Conservation (phyloP, 2,888 invertebrate species). For the Chloromyia formosa region DNA sequence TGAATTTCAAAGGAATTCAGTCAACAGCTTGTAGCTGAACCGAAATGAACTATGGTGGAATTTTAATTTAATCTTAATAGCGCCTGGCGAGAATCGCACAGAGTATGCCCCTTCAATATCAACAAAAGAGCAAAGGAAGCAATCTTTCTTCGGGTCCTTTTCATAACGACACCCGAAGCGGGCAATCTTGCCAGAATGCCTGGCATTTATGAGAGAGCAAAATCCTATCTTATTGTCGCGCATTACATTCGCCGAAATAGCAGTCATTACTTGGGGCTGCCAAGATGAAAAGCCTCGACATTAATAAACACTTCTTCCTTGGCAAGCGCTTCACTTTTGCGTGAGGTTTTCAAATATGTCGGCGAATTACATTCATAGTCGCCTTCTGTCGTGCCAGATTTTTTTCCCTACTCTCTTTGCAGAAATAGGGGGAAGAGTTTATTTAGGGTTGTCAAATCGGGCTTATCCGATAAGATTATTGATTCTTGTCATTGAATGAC, state of each 20-base stretch:
- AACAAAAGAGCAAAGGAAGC: not conserved
- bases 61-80: constrained; percentile 24
- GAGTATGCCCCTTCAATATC: not conserved
- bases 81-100: not conserved
- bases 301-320: constrained; percentile 9
- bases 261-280: not conserved
- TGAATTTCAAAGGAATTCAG: not conserved
- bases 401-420: no score
- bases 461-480: no score
- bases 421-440: no score
- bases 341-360: not conserved
- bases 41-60: constrained; percentile 9
- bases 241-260: constrained; percentile 9
- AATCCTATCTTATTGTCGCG: constrained; percentile 18
- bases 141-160: not conserved
- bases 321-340: not conserved
- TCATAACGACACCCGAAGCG: not conserved
- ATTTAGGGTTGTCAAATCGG: no score
- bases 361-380: constrained; percentile 2
- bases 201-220: not conserved
- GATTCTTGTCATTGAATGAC: no score
- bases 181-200: not conserved
- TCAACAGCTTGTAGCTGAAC: not conserved
- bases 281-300: constrained; percentile 14
- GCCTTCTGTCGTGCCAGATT: no score